Base-by-base conservation (phyloP, 2,797 vertebrate genomes). In the Spondyliosoma cantharus region DNA sequence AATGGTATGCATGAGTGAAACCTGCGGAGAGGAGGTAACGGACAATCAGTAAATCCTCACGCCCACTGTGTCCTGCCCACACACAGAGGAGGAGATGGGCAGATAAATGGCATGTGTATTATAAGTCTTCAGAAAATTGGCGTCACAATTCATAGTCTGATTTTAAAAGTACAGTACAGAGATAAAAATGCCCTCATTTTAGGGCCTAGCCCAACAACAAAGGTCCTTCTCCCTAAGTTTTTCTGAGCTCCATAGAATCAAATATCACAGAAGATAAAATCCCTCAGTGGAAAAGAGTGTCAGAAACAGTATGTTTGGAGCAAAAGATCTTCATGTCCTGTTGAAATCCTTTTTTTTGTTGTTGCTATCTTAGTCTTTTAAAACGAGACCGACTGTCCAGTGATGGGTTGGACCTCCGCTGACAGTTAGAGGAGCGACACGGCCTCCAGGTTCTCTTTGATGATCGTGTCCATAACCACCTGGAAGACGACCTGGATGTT, bases 391-490 rank as follows among this genome's bases (percentile, higher is more conserved):
- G 25, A 27, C 29, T n/a, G 58, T 48, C 20, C 32, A 13, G 29
- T 12, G 45, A 64, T 20, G 67, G n/a, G 13, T 29, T 5, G 0
- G n/a, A 46, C 22, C 43, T n/a, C 14, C 1, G 2, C 62, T 2
- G 45, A 7, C 27, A 24, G 71, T 88, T 84, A 96, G 49, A 96
- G 91, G 29, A 96, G 92, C 0, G 95, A 96, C 43, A 96, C 94
- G 0, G 95, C 95, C 70, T 95, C 94, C 86, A 96, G 88, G 89
- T 96, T 96, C 86, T 96, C 95, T 54, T 89, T 95, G 85, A 95
- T 93, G 64, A 96, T 96, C 6, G 91, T 96, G 91, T 96, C 95
- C 95, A 95, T 96, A 1, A 95, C 95, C 25, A 95, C 95, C 92
- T 96, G 94, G 77, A 96, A 96, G 66, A 96, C 95, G 0, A 96